Base-by-base conservation (phyloP, 2,113 vertebrate species). In the Dasypus novemcinctus region DNA sequence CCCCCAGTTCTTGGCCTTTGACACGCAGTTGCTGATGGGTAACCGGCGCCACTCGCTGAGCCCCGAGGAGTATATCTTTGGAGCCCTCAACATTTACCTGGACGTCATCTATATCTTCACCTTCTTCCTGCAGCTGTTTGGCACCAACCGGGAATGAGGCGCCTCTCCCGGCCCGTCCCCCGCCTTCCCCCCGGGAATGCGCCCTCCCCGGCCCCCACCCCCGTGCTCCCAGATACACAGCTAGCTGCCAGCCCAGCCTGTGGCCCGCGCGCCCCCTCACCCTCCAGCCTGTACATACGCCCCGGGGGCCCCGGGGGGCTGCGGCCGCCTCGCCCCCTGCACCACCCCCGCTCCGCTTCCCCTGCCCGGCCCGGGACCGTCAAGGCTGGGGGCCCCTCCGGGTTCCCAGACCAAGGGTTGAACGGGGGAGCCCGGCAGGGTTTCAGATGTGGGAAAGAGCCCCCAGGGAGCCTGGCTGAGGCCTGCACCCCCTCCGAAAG, bases 51-150 rank as follows among this genome's bases (percentile, higher is more conserved):
- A 99, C 95, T 97, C 98, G 0, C 98, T 99, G 95, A 99, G 98
- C 95, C 99, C 99, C 0, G 99, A 99, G 95, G 99, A 99, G 93
- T 99, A 99, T 88, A 98, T 99, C 97, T 99, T 99, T 11, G 99
- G 99, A 92, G 99, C 99, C n/a, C 99, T 99, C 98, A 99, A 98
- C 95, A 99, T 99, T 96, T 99, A 99, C 81, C 97, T 99, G 93
- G 99, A 99, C 90, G 99, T 99, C 88, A 97, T 99, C 97, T 99
- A 99, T 90, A 99, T 99, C 97, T 99, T 99, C 98, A 99, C 99
- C 94, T 99, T 99, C 98, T 98, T 99, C 95, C 99, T 99, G 68
- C 99, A 99, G 97, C 98, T 99, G 84, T 99, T 99, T 97, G 99
- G 99, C 93, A 98, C 98, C 97, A 98, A 98, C 93, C 97, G 96